These are phyloP conservation scores for Holothuria glaberrima DNA, from an alignment of 35 echinoderm and acorn worm genomes.

Conservation along the genomic window DNA sequence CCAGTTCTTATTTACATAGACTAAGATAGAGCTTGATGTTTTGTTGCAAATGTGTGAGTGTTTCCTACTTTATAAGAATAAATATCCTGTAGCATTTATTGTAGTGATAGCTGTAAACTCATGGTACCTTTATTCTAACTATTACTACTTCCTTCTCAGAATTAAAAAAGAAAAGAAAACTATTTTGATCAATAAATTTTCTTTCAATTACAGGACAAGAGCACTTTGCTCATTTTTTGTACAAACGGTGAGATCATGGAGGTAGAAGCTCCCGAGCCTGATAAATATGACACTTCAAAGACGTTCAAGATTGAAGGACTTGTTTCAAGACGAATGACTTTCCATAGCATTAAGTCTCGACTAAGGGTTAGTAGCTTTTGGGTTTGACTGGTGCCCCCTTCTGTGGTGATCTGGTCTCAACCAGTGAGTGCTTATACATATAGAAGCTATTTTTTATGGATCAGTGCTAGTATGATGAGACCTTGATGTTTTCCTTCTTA, in stretches of 20 bases:
- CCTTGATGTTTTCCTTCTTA: too few species aligned
- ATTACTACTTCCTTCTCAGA: too few species aligned
- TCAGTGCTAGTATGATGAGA: too few species aligned
- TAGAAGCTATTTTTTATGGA: too few species aligned
- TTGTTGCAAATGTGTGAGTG: too few species aligned
- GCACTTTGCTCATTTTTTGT: slow-evolving; percentile 82
- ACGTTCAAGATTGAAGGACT: slow-evolving; percentile 87
- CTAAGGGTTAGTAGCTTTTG: slow-evolving; percentile 59
- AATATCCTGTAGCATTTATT: too few species aligned
- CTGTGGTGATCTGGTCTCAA: background rate
- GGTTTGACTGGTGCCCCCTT: too few species aligned
- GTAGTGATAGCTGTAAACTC: too few species aligned
- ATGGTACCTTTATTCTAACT: background rate
- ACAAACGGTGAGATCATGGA: slow-evolving; percentile 83
- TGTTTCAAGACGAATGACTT: slow-evolving; percentile 58
- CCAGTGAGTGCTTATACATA: too few species aligned
- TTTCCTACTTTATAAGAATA: too few species aligned
- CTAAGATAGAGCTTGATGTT: too few species aligned
- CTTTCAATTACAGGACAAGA: slow-evolving; percentile 74
- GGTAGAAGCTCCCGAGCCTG: slow-evolving; percentile 84
- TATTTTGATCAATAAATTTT: background rate
- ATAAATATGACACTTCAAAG: slow-evolving; percentile 82
- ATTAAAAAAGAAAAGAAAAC: background rate
- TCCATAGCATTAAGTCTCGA: slow-evolving; percentile 95
- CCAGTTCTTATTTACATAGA: too few species aligned